A percentile compares a stretch with the other conserved stretches of the same genome.
These are phyloP conservation scores for Pomatorhinus ruficollis DNA, from an alignment of 2,113 vertebrate species.

Conservation along the genomic window DNA sequence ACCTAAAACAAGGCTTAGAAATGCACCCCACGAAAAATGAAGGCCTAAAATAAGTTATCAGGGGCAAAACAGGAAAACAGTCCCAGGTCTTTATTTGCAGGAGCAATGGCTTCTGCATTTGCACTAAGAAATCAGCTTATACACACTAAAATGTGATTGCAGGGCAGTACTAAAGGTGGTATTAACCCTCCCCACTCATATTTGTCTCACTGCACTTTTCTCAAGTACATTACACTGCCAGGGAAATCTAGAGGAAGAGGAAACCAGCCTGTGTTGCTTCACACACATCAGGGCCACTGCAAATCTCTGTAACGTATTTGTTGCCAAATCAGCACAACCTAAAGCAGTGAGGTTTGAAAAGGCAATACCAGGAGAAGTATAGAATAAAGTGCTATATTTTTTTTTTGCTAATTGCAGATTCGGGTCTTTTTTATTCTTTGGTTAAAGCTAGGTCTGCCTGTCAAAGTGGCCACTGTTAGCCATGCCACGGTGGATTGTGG, in stretches of 20 bases:
- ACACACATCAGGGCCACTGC: accelerated
- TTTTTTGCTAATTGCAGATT: background rate
- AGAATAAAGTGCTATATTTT: background rate
- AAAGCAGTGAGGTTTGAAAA: background rate
- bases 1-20: background rate
- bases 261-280: background rate
- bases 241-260: background rate
- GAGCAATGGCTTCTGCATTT: background rate
- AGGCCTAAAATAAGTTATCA: background rate
- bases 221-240: background rate
- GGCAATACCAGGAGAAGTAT: background rate
- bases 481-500: background rate
- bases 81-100: background rate
- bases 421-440: background rate
- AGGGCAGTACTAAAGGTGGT: background rate
- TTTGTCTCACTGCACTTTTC: background rate
- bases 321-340: background rate
- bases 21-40: background rate
- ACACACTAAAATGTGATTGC: background rate
- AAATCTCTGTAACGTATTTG: background rate
- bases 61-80: background rate
- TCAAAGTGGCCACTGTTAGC: background rate
- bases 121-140: background rate
- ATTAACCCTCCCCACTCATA: background rate
- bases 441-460: background rate